These are phyloP conservation scores for Gastrophysa polygoni DNA, from an alignment of 2,888 invertebrate genomes.

Conservation along the genomic window DNA sequence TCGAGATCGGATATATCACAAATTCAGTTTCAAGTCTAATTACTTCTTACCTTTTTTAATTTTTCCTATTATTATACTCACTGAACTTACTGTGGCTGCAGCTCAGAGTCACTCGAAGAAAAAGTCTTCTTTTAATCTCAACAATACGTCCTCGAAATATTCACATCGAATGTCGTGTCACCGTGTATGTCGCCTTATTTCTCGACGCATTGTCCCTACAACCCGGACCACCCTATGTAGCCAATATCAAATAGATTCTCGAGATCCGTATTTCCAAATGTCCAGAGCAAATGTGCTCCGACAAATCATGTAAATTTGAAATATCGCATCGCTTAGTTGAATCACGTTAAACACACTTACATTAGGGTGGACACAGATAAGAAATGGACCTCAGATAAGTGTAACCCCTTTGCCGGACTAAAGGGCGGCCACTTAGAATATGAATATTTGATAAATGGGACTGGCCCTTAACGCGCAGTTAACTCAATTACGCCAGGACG, in stretches of 20 bases:
- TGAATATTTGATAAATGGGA: constrained; percentile 52
- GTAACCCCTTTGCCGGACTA: constrained; percentile 37
- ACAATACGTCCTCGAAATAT: too few species aligned
- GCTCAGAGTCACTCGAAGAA: too few species aligned
- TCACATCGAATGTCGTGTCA: too few species aligned
- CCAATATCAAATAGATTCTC: not conserved
- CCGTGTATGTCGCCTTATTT: too few species aligned
- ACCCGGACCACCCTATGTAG: too few species aligned
- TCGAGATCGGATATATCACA: too few species aligned
- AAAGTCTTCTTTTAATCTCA: too few species aligned
- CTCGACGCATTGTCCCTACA: too few species aligned
- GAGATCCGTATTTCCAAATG: constrained; percentile 24
- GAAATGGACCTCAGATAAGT: constrained; percentile 43
- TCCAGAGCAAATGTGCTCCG: constrained; percentile 39
- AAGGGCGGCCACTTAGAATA: constrained; percentile 51
- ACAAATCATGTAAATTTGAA: constrained; percentile 46
- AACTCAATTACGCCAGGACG: constrained; percentile 44
- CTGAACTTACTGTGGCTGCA: too few species aligned
- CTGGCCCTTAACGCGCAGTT: constrained; percentile 47
- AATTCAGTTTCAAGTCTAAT: too few species aligned
- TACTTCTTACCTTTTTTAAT: too few species aligned
- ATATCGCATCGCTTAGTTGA: constrained; percentile 45
- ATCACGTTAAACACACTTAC: constrained; percentile 47
- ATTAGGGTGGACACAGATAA: constrained; percentile 44
- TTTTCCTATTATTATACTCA: too few species aligned